Percentiles rank a stretch among this genome's conserved stretches.
Evolutionary conservation across 2,888 invertebrate species (phyloP).

Genomic region (Gordius sp.): DNA sequence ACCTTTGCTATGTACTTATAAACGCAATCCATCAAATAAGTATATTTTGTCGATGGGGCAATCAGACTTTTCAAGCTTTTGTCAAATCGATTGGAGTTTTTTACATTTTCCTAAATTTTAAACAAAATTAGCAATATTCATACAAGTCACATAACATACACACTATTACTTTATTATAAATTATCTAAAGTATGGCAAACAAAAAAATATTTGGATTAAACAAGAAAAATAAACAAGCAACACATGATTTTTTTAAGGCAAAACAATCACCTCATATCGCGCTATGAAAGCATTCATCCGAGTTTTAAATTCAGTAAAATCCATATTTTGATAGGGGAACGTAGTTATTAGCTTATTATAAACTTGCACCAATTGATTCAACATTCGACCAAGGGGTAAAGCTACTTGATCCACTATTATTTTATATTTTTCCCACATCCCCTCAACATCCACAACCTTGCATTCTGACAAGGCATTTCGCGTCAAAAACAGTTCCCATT

Average conservation of each 20-base stretch:
- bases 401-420: neutral
- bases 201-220: too few species aligned
- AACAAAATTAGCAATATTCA: too few species aligned
- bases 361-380: neutral
- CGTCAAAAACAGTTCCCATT: too few species aligned
- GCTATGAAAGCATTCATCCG: neutral
- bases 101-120: conserved; percentile 1
- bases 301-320: neutral
- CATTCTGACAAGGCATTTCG: too few species aligned
- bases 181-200: too few species aligned
- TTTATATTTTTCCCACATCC: too few species aligned
- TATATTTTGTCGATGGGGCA: neutral
- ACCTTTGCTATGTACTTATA: conserved; percentile 6
- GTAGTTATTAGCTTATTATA: neutral
- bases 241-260: neutral
- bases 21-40: neutral
- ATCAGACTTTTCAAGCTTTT: neutral
- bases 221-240: neutral
- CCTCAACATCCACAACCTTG: too few species aligned
- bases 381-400: neutral
- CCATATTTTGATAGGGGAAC: neutral
- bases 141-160: too few species aligned
- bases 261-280: neutral
- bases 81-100: neutral
- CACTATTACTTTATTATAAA: too few species aligned